A percentile compares a stretch with the other conserved stretches of the same genome.
These are phyloP conservation scores for Anastatus disparis DNA, from an alignment of 1,140 invertebrate genomes.

Conservation along the genomic window DNA sequence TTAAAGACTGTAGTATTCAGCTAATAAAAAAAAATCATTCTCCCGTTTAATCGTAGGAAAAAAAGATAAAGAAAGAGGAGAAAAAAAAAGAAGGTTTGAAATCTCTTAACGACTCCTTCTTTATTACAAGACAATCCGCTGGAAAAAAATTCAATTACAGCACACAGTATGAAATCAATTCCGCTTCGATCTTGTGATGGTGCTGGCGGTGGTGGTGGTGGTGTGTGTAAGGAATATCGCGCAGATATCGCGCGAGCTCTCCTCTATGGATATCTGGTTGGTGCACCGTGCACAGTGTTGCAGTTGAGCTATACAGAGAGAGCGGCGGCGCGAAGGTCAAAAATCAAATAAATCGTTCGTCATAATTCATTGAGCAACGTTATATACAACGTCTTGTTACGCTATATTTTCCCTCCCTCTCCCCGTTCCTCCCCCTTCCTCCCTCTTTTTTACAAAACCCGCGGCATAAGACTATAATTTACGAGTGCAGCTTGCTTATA, in stretches of 20 bases:
- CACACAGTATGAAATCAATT: slow-evolving; percentile 27
- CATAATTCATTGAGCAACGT: slow-evolving; percentile 28
- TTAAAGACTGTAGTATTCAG: no score
- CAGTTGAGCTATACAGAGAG: not conserved
- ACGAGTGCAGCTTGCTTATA: slow-evolving; percentile 11
- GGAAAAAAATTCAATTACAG: slow-evolving; percentile 29
- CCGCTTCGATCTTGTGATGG: not conserved
- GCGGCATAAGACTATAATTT: slow-evolving; percentile 39
- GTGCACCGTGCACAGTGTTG: no score
- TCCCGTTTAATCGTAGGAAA: no score
- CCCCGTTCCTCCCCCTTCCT: no score
- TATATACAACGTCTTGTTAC: slow-evolving; percentile 26
- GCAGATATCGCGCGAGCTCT: no score
- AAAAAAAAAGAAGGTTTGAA: no score
- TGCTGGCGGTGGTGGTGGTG: not conserved
- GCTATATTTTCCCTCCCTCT: slow-evolving; percentile 17
- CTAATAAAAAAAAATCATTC: no score
- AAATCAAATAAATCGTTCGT: slow-evolving; percentile 29
- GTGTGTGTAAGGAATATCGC: no score
- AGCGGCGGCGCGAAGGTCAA: not conserved
- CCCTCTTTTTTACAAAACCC: no score
- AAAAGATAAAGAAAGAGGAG: no score
- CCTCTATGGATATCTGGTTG: no score
- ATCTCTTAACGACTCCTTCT: no score
- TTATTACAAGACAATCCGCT: slow-evolving; percentile 36